Base-by-base conservation (phyloP, 2,888 invertebrate species). In the Anthophora plumipes region DNA sequence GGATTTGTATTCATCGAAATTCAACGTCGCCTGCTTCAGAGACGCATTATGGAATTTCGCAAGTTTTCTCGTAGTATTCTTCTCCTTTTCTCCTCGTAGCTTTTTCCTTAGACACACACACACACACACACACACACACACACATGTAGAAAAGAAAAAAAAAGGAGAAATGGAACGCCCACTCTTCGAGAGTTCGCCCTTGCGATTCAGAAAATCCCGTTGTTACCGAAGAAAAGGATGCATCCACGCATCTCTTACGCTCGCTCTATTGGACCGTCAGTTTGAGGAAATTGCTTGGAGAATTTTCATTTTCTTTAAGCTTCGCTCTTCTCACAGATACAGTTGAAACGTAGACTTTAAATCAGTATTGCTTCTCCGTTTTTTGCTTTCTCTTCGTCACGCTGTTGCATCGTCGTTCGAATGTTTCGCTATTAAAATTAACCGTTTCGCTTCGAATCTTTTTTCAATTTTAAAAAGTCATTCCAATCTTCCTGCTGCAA, bases 291-390 rank as follows among this genome's bases (percentile, higher is more conserved):
- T 75, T 75, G 57, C 63, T 22, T 17, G 6, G 41, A 39, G 66
- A 77, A 77, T 77, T 77, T 75, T 77, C 66, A 77, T 66, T 77
- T 77, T 41, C 57, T 12, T 67, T 55, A 64, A 74, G 55, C 74
- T 57, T 4, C 63, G 39, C 17, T 46, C 22, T 11, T 37, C 50
- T 31, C 52, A 25, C 60, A 22, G 31, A 43, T 48, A 25, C 46
- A 55, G 61, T 73, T 55, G 25, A 59, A 70, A 60, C 14, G 57
- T 14, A 50, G 59, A 60, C 52, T 60, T 71, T 43, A 60, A 50
- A 74, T 71, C 71, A 52, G 22, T 59, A 43, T 43, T 22, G 48
- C 48, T 25, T 22, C 52, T 41, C 41, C 41, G 5, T 17, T 41
- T 43, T 60, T 52, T 52, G 43, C 31, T 5, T 46, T 54, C 25